A percentile compares a stretch with the other conserved stretches of the same genome.
Evolutionary conservation across 2,888 invertebrate species (phyloP).

Genomic region (Apamea epomidion): DNA sequence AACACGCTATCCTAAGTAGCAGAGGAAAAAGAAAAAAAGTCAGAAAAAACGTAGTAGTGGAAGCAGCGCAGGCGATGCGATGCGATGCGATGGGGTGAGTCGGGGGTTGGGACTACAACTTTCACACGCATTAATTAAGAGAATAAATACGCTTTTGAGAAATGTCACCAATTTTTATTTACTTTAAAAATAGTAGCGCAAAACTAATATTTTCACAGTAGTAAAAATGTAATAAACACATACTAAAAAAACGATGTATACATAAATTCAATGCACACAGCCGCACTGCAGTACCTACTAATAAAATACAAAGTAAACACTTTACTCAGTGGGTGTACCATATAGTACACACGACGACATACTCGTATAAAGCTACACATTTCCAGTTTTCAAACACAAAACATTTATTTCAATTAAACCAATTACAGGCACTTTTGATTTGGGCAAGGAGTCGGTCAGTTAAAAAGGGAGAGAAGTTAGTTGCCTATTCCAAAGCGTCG

Average conservation of each 20-base stretch:
- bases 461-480: too few relatives aligned
- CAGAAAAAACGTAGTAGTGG: too few relatives aligned
- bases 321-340: not conserved
- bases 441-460: not conserved
- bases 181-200: too few relatives aligned
- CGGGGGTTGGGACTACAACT: too few relatives aligned
- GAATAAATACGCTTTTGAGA: too few relatives aligned
- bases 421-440: not conserved
- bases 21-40: too few relatives aligned
- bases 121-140: too few relatives aligned
- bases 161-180: too few relatives aligned
- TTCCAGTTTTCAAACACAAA: not conserved
- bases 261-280: not conserved
- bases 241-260: not conserved
- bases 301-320: slow-evolving; percentile 22
- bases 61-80: too few relatives aligned
- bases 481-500: not conserved
- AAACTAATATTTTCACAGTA: not conserved
- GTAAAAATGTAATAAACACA: not conserved
- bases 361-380: not conserved
- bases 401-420: not conserved
- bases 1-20: too few relatives aligned
- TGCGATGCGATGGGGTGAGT: too few relatives aligned
- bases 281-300: slow-evolving; percentile 39
- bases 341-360: too few relatives aligned